Conservation (phyloP, 2,888 invertebrate species). For the Hyppa rectilinea region DNA sequence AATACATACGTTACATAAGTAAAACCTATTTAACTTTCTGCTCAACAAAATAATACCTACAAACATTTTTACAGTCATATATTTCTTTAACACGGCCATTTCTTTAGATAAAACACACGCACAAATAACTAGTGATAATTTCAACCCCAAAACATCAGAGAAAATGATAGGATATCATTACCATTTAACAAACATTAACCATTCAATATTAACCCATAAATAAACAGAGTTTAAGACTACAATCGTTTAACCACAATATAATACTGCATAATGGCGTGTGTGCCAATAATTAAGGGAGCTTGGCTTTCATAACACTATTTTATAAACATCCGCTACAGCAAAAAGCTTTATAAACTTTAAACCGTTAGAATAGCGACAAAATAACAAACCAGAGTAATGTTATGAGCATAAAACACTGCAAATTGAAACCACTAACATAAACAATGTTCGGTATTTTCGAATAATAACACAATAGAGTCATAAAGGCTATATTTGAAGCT, state of each 20-base stretch:
- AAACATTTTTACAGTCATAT: too few relatives aligned
- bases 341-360: slow-evolving; percentile 55
- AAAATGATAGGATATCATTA: slow-evolving; percentile 19
- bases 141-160: slow-evolving; percentile 16
- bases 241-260: slow-evolving; percentile 31
- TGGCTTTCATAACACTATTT: slow-evolving; percentile 58
- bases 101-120: slow-evolving; percentile 21
- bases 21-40: background rate
- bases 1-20: background rate
- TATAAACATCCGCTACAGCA: slow-evolving; percentile 53
- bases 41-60: background rate
- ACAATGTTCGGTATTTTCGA: slow-evolving; percentile 15
- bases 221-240: background rate
- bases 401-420: slow-evolving; percentile 6
- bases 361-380: slow-evolving; percentile 12
- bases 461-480: slow-evolving; percentile 25
- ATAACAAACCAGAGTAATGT: slow-evolving; percentile 34
- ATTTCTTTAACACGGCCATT: background rate
- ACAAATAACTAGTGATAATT: background rate
- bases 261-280: slow-evolving; percentile 62
- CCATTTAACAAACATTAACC: background rate
- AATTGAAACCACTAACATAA: slow-evolving; percentile 26
- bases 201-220: slow-evolving; percentile 29
- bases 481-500: slow-evolving; percentile 29
- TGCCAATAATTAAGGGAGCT: slow-evolving; percentile 51